Percentiles rank a stretch among this genome's conserved stretches.
Evolutionary conservation across 2,888 invertebrate species (phyloP).

Genomic region (Branchipolynoe longqiensis): DNA sequence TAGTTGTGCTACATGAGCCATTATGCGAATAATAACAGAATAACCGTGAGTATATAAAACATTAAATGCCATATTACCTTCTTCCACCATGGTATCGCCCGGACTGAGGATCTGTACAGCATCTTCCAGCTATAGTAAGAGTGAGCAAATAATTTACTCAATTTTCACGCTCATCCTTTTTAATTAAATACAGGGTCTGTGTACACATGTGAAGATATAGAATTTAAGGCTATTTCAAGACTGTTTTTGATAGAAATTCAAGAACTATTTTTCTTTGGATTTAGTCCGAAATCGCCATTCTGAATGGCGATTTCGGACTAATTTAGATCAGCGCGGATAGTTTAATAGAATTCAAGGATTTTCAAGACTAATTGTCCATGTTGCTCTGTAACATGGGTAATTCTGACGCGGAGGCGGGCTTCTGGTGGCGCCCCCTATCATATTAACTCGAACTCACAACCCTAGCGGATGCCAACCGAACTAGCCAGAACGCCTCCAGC

Average conservation of each 20-base stretch:
- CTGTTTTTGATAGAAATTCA: no score
- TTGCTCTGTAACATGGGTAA: no score
- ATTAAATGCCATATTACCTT: not conserved
- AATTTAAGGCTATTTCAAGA: no score
- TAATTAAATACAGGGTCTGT: not conserved
- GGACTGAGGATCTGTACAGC: not conserved
- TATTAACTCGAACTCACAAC: not conserved
- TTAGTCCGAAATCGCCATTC: not conserved
- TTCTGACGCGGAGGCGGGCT: no score
- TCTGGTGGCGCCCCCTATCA: not conserved
- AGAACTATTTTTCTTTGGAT: no score
- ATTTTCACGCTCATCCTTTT: not conserved
- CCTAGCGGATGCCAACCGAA: no score
- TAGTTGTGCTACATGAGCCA: not conserved
- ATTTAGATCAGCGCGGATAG: no score
- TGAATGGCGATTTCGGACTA: no score
- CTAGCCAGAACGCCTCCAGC: no score
- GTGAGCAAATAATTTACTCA: not conserved
- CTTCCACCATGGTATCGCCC: not conserved
- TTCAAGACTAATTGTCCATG: not conserved
- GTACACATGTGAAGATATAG: no score
- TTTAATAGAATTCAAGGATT: no score
- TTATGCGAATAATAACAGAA: no score
- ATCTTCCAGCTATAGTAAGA: conserved; percentile 14
- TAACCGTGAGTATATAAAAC: not conserved